phyloP scores from a whole-genome alignment of 2,888 invertebrate genomes.

The Pimpla rufipes region DNA sequence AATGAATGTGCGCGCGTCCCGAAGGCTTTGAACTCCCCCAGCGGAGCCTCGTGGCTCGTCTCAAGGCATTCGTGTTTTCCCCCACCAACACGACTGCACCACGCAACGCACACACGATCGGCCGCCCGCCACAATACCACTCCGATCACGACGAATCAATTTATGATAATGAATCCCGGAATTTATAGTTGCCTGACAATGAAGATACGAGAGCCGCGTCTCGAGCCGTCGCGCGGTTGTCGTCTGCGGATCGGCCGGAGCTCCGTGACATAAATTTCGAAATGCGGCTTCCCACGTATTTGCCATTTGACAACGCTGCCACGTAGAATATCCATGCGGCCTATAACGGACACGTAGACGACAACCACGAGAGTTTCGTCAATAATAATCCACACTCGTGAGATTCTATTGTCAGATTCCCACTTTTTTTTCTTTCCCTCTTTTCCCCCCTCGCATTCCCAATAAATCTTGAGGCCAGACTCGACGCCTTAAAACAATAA shows the following conservation, averaged over 20 bases:
- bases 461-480: no score
- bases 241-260: not conserved
- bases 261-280: constrained; percentile 21
- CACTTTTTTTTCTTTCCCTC: no score
- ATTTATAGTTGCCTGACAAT: constrained; percentile 81
- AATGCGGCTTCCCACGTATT: constrained; percentile 16
- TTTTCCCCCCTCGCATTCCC: no score
- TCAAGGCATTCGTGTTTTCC: constrained; percentile 70
- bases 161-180: constrained; percentile 81
- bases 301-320: constrained; percentile 18
- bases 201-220: constrained; percentile 75
- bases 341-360: not conserved
- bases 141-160: constrained; percentile 77
- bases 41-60: not conserved
- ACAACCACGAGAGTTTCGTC: not conserved
- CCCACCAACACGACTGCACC: constrained; percentile 23
- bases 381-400: not conserved
- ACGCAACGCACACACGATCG: not conserved
- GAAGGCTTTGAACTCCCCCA: not conserved
- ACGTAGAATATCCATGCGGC: constrained; percentile 11
- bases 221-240: constrained; percentile 15
- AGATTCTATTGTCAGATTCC: not conserved
- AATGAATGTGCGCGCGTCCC: not conserved
- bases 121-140: constrained; percentile 11
- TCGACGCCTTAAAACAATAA: no score